Base-by-base conservation (phyloP, 2,888 invertebrate species). In the Deilephila elpenor region DNA sequence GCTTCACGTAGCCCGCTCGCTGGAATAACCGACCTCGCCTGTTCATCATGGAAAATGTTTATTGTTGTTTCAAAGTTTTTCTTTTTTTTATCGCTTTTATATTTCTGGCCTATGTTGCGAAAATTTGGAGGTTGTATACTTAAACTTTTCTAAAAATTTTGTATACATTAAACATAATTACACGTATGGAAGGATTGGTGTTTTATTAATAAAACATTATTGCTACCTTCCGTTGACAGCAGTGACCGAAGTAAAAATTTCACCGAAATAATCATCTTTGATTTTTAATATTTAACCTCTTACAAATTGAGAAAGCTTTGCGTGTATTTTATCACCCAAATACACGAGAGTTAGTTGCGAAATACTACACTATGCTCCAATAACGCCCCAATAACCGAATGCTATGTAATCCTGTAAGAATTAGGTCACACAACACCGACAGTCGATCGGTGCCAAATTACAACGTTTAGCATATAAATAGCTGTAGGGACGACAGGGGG, bases 361-460 rank as follows among this genome's bases (percentile, higher is more conserved):
- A 44, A 44, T 44, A 44, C 44, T 44, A 25, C 25, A 25, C 44
- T 51, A 17, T 67, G 14, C 25, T 25, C 20, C 25, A 51, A 67
- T 67, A 51, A 67, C 37, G 20, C 67, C 44, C 20, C 25, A 11
- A 44, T 51, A 44, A 44, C 51, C 20, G 44, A 44, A 51, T 67
- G 44, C 14, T 37, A 59, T 59, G 67, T 59, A 34, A 71, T 71
- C 71, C 56, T 59, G 34, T 59, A 71, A 59, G 59, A 71, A 71
- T 59, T 71, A 59, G 59, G 71, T 71, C 51, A 67, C 51, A 67
- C 7, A 51, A 67, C 64, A 44, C 67, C 51, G 25, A 67, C 67
- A 67, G 67, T 67, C 25, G 67, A 67, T 67, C 67, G 67, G 51
- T 67, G 67, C 67, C 67, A 67, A 67, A 67, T 67, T 67, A 67